Evolutionary conservation across 2,888 invertebrate species (phyloP), one percentile per base, ranked within the genome.

Genomic region (Drosophila antonietae): DNA sequence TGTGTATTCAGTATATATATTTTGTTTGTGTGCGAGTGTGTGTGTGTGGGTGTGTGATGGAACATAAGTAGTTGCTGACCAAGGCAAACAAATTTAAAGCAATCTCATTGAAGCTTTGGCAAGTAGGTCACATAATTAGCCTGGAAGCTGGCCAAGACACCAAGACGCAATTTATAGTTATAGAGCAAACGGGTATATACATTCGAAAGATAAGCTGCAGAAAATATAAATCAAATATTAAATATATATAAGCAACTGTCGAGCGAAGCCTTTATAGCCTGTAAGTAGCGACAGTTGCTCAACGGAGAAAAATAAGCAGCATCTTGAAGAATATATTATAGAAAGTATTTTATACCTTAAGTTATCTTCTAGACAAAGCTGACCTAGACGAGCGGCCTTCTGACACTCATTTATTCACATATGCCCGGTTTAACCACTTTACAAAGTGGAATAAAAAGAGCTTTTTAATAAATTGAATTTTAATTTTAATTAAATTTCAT

Each of bases 61-160:
- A n/a, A 39, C 39, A 47, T 61, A 35, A 51, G 60, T 49, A 46
- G 64, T 51, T 76, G 75, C 76, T 77, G 76, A 77, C 76, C 76
- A 65, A 62, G 80, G 71, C 76, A 77, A 80, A 80, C 80, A 75
- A 79, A 69, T 76, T 79, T 75, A 77, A 79, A 77, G 76, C 80
- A 47, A 47, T 52, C 65, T 79, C 69, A 77, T 70, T 70, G 44
- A 39, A 53, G 76, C 59, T 60, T 60, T 62, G 62, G 49, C 73
- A 78, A 62, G 53, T 77, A 73, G 66, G 78, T 49, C 73, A 49
- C 60, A 37, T 51, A 61, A 66, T 72, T 65, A 73, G 59, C 64
- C 56, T 61, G 75, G 52, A 60, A 49, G 44, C 41, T 68, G 44
- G 70, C 61, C 70, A 64, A 74, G 68, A 63, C 53, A 28, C 10